Conservation (phyloP, 2,113 vertebrate genomes). For the Cyprinus carpio region DNA sequence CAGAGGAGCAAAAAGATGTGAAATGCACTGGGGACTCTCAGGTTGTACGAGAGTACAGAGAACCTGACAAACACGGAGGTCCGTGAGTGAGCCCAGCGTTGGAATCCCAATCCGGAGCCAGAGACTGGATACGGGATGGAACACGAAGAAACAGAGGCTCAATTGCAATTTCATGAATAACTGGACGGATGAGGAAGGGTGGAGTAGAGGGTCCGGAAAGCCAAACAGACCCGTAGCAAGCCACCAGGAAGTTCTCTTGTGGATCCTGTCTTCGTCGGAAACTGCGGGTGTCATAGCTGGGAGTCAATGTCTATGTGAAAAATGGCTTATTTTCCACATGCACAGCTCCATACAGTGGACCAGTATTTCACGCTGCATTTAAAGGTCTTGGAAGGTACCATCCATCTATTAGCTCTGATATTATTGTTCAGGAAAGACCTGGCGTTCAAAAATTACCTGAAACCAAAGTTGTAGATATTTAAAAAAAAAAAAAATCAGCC, state of each 20-base stretch:
- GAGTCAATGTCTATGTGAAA: neutral
- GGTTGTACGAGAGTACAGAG: constrained; percentile 95
- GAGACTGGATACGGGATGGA: constrained; percentile 23
- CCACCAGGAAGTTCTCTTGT: neutral
- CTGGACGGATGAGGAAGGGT: constrained; percentile 74
- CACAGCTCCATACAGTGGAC: neutral
- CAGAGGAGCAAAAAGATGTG: constrained; percentile 73
- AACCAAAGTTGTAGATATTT: neutral
- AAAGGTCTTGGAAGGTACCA: neutral
- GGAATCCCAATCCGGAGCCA: constrained; percentile 1
- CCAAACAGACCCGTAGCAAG: neutral
- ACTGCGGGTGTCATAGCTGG: constrained; percentile 9
- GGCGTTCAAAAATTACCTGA: too few relatives aligned
- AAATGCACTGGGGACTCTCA: constrained; percentile 89
- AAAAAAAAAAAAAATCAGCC: neutral
- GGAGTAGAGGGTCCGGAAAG: constrained; percentile 72
- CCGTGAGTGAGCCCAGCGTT: constrained; percentile 74
- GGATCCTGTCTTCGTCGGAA: neutral
- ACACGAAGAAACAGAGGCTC: constrained; percentile 60
- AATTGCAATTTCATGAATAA: constrained; percentile 71
- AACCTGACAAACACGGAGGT: constrained; percentile 80
- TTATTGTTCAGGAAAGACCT: neutral
- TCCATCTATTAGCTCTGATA: neutral
- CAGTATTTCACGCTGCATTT: neutral
- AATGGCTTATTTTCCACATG: constrained; percentile 12